Percentiles rank a stretch among this genome's conserved stretches.
Conservation (phyloP, 2,113 vertebrate species). For the Loxodonta africana region DNA sequence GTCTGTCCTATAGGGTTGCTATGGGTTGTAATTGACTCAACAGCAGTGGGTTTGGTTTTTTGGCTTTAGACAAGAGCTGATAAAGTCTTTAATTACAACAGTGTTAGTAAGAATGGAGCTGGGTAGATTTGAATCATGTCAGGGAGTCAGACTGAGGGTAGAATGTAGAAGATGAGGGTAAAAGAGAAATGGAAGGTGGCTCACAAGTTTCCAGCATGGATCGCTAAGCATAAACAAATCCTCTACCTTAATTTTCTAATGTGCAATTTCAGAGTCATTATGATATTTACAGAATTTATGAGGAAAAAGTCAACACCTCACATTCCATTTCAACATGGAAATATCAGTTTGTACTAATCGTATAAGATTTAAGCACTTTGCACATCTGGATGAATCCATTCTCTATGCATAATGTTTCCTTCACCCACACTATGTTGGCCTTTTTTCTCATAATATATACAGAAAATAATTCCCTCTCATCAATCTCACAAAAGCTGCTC, state of each 20-base stretch:
- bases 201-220: not conserved
- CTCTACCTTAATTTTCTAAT: not conserved
- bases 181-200: not conserved
- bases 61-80: not conserved
- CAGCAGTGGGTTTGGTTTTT: too few relatives aligned
- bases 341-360: not conserved
- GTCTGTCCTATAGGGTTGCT: too few relatives aligned
- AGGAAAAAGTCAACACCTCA: not conserved
- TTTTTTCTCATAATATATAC: conserved; percentile 76
- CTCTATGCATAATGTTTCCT: conserved; percentile 49
- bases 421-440: conserved; percentile 67
- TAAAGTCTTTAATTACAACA: not conserved
- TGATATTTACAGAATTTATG: conserved; percentile 54
- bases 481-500: conserved; percentile 82
- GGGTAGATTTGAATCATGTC: not conserved
- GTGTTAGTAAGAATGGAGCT: not conserved
- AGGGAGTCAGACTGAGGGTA: not conserved
- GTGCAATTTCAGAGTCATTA: not conserved
- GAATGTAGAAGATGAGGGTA: not conserved
- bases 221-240: conserved; percentile 4
- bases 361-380: conserved; percentile 40
- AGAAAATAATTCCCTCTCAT: conserved; percentile 83
- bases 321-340: not conserved
- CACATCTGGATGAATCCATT: conserved; percentile 61
- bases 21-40: too few relatives aligned